phyloP scores from a whole-genome alignment of 2,888 invertebrate genomes.

The Xylota sylvarum region DNA sequence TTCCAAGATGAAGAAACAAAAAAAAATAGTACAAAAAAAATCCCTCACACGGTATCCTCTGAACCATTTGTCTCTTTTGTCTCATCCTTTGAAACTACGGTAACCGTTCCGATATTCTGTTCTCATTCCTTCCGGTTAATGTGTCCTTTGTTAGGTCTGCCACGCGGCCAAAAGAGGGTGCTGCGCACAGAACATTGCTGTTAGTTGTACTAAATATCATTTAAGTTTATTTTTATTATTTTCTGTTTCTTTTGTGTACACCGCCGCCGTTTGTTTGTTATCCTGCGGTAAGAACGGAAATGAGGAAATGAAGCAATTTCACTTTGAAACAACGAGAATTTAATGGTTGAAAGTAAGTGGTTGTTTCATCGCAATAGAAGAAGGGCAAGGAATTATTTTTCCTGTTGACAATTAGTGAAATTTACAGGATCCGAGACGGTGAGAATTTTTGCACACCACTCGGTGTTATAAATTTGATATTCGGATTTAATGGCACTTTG shows the following conservation, averaged over 20 bases:
- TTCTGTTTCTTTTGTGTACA: constrained; percentile 1
- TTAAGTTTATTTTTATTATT: constrained; percentile 61
- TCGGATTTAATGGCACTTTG: constrained; percentile 14
- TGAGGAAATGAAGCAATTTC: constrained; percentile 72
- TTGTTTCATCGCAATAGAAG: constrained; percentile 59
- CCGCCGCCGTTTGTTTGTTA: constrained; percentile 1
- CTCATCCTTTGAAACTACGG: constrained; percentile 30
- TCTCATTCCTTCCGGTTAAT: constrained; percentile 27
- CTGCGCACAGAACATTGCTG: constrained; percentile 30
- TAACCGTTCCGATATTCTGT: constrained; percentile 11
- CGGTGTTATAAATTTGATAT: constrained; percentile 32
- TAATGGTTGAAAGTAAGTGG: constrained; percentile 67
- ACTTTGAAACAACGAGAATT: constrained; percentile 68
- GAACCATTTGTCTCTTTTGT: constrained; percentile 52
- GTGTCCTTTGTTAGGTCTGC: constrained; percentile 32
- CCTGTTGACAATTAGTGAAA: constrained; percentile 73
- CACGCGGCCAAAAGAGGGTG: not conserved
- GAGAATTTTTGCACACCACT: constrained; percentile 20
- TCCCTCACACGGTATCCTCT: constrained; percentile 34
- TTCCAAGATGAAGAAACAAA: constrained; percentile 19
- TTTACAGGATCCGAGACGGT: constrained; percentile 35
- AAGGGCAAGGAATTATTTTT: constrained; percentile 58
- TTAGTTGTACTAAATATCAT: constrained; percentile 65
- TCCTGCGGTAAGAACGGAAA: constrained; percentile 64
- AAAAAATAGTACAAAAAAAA: constrained; percentile 25